Percentiles rank a stretch among this genome's conserved stretches.
Evolutionary conservation across 2,888 invertebrate genomes (phyloP).

Genomic region (Sinelater perroti): DNA sequence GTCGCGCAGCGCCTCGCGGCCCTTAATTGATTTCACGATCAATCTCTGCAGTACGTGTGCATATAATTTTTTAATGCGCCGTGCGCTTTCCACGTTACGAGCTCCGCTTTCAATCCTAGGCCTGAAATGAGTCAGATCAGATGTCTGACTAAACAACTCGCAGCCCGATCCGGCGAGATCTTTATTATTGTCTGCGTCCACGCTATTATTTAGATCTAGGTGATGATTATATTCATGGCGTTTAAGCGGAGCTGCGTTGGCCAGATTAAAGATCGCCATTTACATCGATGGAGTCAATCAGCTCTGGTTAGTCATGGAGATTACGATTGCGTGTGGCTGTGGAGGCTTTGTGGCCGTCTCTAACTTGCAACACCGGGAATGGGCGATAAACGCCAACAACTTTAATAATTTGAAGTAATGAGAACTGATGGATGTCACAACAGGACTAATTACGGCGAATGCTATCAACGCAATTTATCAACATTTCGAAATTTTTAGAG

Average conservation of each 20-base stretch:
- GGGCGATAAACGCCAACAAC: no score
- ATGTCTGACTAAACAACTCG: constrained; percentile 20
- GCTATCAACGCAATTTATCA: no score
- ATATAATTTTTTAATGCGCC: constrained; percentile 19
- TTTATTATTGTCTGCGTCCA: constrained; percentile 46
- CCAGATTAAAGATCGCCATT: constrained; percentile 47
- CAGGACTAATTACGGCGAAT: no score
- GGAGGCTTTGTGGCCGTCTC: constrained; percentile 1
- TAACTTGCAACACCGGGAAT: no score
- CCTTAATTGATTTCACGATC: constrained; percentile 23
- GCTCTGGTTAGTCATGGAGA: constrained; percentile 27
- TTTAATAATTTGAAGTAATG: no score
- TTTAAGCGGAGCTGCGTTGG: constrained; percentile 47
- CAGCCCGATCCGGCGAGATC: constrained; percentile 41
- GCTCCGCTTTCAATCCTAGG: constrained; percentile 13
- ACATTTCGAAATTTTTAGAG: no score
- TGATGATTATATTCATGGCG: constrained; percentile 49
- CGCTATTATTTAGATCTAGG: constrained; percentile 49
- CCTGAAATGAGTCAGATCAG: constrained; percentile 22
- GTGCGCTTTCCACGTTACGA: constrained; percentile 18
- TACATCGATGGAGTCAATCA: constrained; percentile 37
- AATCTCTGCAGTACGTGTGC: constrained; percentile 21
- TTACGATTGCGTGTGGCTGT: constrained; percentile 3
- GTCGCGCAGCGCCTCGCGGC: constrained; percentile 2
- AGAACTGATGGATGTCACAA: no score